Percentiles rank a stretch among this genome's conserved stretches.
Evolutionary conservation across 2,888 invertebrate species (phyloP).

Genomic region (Scelioninae gen. 2): DNA sequence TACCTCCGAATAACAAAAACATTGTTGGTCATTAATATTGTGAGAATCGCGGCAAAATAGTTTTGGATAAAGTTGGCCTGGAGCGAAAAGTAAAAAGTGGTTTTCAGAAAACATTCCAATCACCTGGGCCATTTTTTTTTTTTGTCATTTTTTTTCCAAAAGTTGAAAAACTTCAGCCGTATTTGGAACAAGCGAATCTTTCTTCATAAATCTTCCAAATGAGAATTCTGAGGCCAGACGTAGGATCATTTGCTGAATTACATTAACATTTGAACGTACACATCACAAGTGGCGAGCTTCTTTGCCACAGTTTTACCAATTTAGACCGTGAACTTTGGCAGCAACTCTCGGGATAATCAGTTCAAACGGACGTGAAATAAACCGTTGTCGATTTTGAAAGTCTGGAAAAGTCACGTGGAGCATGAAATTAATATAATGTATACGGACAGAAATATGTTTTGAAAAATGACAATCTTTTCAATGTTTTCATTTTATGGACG

Average conservation of each 20-base stretch:
- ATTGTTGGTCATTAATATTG: neutral
- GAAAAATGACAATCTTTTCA: too few relatives aligned
- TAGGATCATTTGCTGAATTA: slow-evolving; percentile 20
- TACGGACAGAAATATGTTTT: neutral
- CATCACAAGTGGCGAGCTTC: slow-evolving; percentile 38
- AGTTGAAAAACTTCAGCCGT: neutral
- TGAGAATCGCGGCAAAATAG: too few relatives aligned
- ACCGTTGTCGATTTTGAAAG: slow-evolving; percentile 26
- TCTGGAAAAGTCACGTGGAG: slow-evolving; percentile 5
- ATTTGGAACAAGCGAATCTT: neutral
- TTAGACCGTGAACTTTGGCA: slow-evolving; percentile 27
- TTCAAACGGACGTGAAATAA: slow-evolving; percentile 22
- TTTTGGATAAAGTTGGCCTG: too few relatives aligned
- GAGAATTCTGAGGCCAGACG: neutral
- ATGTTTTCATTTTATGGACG: too few relatives aligned
- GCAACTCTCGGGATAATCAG: slow-evolving; percentile 9
- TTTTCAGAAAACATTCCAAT: too few relatives aligned
- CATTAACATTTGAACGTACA: slow-evolving; percentile 33
- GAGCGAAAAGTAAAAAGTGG: too few relatives aligned
- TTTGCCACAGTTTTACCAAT: slow-evolving; percentile 40
- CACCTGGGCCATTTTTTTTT: too few relatives aligned
- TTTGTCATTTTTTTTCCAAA: slow-evolving; percentile 2
- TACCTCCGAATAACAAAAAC: neutral
- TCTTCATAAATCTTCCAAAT: slow-evolving; percentile 18
- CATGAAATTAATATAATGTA: slow-evolving; percentile 16